Conservation (phyloP, 2,888 invertebrate genomes). For the Eutolmus rufibarbis region DNA sequence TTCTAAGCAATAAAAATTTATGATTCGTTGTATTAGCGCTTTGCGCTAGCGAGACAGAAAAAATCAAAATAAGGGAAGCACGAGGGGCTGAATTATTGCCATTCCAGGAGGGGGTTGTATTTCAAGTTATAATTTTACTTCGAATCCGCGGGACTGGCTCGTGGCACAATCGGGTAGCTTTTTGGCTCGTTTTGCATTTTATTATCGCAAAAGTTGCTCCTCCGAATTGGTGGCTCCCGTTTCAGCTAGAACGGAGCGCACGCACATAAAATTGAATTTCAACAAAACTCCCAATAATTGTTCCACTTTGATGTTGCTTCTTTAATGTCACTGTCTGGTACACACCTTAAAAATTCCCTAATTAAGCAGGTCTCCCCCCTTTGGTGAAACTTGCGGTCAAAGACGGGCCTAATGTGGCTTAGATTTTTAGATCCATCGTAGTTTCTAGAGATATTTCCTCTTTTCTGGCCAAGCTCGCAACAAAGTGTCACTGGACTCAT, state of each 20-base stretch:
- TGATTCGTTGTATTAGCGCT: constrained; percentile 28
- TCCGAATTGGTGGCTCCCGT: not conserved
- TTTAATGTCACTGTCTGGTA: not conserved
- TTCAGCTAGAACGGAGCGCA: not conserved
- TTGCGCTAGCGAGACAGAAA: not conserved
- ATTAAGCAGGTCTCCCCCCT: not conserved
- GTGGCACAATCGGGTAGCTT: not conserved
- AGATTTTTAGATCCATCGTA: not conserved
- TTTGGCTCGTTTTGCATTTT: constrained; percentile 25
- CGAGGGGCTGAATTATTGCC: constrained; percentile 6
- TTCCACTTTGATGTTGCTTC: not conserved
- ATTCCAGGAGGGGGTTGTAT: not conserved
- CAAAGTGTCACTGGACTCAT: constrained; percentile 25
- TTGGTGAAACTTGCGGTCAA: not conserved
- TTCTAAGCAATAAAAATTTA: constrained; percentile 39
- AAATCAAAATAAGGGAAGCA: constrained; percentile 19
- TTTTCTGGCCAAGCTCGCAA: constrained; percentile 4
- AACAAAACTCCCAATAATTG: not conserved
- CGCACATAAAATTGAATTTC: constrained; percentile 25
- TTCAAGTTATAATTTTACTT: not conserved
- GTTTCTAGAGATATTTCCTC: constrained; percentile 1
- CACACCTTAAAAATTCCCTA: not conserved
- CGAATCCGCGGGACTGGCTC: not conserved
- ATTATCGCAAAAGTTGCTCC: constrained; percentile 12
- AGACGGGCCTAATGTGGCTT: not conserved